Evolutionary conservation across 2,888 invertebrate species (phyloP).

Genomic region (Branchipolynoe longqiensis): DNA sequence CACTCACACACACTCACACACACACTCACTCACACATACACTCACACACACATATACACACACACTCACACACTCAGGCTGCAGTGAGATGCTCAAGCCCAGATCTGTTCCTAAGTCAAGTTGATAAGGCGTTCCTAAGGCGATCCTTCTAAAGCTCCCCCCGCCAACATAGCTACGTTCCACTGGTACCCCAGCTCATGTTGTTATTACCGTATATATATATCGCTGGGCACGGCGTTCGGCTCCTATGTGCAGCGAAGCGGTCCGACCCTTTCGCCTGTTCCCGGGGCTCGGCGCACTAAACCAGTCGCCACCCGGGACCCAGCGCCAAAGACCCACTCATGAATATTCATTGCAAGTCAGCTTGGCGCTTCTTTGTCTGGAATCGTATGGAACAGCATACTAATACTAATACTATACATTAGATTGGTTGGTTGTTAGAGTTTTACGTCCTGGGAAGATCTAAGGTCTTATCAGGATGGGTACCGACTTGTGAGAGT

Average conservation of each 20-base stretch:
- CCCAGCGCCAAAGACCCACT: neutral
- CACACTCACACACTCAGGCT: no score
- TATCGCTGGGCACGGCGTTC: neutral
- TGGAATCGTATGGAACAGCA: neutral
- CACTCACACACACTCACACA: no score
- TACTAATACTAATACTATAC: neutral
- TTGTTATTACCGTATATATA: neutral
- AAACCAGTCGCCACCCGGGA: neutral
- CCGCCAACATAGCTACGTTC: neutral
- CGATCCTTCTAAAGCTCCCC: neutral
- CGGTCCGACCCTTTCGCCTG: neutral
- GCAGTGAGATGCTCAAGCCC: no score
- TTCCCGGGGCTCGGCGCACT: neutral
- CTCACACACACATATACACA: no score
- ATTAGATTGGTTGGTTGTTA: neutral
- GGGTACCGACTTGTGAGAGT: no score
- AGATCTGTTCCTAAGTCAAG: no score
- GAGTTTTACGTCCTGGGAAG: neutral
- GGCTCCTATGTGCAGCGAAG: slow-evolving; percentile 9
- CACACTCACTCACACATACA: no score
- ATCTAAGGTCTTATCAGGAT: no score
- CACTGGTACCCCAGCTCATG: neutral
- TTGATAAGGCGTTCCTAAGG: slow-evolving; percentile 5
- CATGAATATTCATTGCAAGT: slow-evolving; percentile 26
- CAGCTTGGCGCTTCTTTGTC: neutral